phyloP scores from a whole-genome alignment of 2,113 vertebrate genomes.

The Genyomyrus donnyi region DNA sequence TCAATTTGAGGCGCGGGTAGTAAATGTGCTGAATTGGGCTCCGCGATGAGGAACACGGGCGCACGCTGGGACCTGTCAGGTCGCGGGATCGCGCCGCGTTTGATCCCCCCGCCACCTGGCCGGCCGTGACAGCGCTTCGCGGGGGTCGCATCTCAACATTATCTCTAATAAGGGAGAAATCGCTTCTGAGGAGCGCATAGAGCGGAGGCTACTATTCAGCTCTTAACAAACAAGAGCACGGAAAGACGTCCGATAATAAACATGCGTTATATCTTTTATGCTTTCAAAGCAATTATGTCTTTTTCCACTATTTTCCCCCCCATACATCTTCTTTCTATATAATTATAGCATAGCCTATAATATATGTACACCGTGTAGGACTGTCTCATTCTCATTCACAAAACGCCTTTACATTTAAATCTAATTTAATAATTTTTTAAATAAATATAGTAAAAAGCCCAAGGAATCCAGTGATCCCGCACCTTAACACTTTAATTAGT shows the following conservation, averaged over 20 bases:
- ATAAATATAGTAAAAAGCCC: background rate
- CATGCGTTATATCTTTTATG: background rate
- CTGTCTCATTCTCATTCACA: background rate
- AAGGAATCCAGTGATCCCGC: background rate
- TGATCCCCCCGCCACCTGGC: conserved; percentile 54
- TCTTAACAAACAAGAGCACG: conserved; percentile 17
- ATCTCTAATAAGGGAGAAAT: conserved; percentile 61
- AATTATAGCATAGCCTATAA: background rate
- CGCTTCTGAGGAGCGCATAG: conserved; percentile 37
- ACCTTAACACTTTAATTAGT: background rate
- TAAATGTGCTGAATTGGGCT: conserved; percentile 41
- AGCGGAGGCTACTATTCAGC: conserved; percentile 42
- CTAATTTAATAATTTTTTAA: background rate
- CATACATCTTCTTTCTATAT: background rate
- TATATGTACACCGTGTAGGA: background rate
- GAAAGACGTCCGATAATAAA: background rate
- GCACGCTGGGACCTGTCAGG: conserved; percentile 53
- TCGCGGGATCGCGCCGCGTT: conserved; percentile 51
- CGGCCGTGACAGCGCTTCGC: conserved; percentile 55
- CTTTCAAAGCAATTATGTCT: background rate
- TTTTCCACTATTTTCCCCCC: background rate
- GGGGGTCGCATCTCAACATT: conserved; percentile 57
- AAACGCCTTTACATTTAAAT: background rate
- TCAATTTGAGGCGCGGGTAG: conserved; percentile 42
- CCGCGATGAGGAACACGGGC: conserved; percentile 40